Evolutionary conservation across 2,113 vertebrate genomes (phyloP), one percentile per base, ranked within the genome.

Genomic region (Synchiropus splendidus): DNA sequence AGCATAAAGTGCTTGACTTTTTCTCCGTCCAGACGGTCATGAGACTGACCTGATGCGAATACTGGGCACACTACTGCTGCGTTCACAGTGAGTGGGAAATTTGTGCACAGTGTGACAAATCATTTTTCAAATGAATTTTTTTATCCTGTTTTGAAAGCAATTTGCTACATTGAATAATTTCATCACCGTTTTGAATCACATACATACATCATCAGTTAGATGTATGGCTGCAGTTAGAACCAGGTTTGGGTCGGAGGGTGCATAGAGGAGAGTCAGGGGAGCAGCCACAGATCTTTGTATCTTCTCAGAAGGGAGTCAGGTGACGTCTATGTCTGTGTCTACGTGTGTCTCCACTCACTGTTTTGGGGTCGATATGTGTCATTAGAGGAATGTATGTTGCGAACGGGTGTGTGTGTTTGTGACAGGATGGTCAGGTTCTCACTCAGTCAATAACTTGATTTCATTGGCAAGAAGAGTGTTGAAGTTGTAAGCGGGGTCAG

Each of bases 391-490:
- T 55, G 47, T 52, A 37, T 35, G 39, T 31, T n/a, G n/a, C n/a
- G n/a, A 3, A 42, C 57, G 43, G 46, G 52, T 34, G 18, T 48
- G 27, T 61, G 46, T 50, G 49, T 70, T 41, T 50, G 56, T 48
- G 57, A 45, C 54, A 35, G 65, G 38, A 18, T 35, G 18, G 55
- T 62, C 67, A 70, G 71, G 60, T 78, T 76, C 81, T 86, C 86
- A 88, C 83, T 92, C 85, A 90, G 81, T 89, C 85, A 86, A 87
- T 78, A 87, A 75, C 80, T 86, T 87, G 44, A 90, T 87, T 74
- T 88, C 86, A 6, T 85, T 89, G 73, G 85, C 86, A 37, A 89
- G 86, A 60, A 89, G 83, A 51, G 81, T 86, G 80, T 89, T 89
- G 77, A 90, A 89, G 75, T 86, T 88, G 80, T 86, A 91, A 48